phyloP scores from a whole-genome alignment of 2,113 vertebrate species.

The Atlantisia rogersi region DNA sequence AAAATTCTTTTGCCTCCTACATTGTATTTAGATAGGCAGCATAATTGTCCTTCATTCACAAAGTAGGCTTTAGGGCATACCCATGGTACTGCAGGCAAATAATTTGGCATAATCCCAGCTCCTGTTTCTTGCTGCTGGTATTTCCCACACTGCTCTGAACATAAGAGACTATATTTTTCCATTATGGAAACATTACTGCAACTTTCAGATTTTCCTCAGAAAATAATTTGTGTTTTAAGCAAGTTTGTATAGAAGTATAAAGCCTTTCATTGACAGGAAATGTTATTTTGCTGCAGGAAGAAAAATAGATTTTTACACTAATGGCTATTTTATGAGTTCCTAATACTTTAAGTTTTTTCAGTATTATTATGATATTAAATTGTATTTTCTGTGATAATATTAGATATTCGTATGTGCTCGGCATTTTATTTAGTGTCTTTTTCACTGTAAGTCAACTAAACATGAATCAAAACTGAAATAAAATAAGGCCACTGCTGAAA shows the following conservation, averaged over 20 bases:
- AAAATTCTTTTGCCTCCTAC: neutral
- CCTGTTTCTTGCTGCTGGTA: neutral
- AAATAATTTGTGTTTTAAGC: neutral
- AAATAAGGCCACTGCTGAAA: neutral
- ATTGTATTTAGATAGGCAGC: neutral
- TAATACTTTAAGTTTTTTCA: neutral
- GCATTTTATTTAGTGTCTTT: neutral
- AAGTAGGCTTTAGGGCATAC: neutral
- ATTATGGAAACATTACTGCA: neutral
- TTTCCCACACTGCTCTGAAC: neutral
- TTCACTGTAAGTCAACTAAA: neutral
- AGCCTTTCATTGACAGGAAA: neutral
- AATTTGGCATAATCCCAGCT: neutral
- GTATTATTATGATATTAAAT: neutral
- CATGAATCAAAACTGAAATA: neutral
- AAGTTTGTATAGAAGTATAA: neutral
- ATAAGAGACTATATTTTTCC: neutral
- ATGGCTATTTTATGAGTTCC: neutral
- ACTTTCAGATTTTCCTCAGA: neutral
- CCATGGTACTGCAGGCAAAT: neutral
- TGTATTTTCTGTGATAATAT: neutral
- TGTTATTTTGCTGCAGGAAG: neutral
- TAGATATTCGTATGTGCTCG: neutral
- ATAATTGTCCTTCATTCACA: conserved; percentile 1
- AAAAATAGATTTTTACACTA: neutral